Percentiles rank a stretch among this genome's conserved stretches.
phyloP scores from a whole-genome alignment of 1,140 invertebrate genomes.

The Drosophila mojavensis region DNA sequence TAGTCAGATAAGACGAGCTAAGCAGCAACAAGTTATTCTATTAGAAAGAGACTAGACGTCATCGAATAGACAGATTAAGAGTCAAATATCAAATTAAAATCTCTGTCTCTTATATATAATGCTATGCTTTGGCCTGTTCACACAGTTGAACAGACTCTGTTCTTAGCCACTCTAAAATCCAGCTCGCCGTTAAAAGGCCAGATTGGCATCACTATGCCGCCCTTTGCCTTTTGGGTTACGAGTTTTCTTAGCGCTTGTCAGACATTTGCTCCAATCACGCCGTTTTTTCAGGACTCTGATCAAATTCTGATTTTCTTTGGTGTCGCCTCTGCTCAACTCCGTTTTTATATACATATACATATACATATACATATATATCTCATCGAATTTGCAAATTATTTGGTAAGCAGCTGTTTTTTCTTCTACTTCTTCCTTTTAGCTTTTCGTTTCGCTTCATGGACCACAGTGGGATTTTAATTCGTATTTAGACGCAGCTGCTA shows the following conservation, averaged over 20 bases:
- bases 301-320: constrained; percentile 4
- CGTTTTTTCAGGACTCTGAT: constrained; percentile 11
- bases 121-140: no score
- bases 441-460: constrained; percentile 10
- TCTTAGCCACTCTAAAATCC: background rate
- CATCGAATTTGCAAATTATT: constrained; percentile 70
- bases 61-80: no score
- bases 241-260: constrained; percentile 8
- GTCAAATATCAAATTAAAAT: no score
- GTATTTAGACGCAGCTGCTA: constrained; percentile 63
- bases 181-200: constrained; percentile 4
- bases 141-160: background rate
- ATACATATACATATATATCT: constrained; percentile 45
- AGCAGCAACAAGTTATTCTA: no score
- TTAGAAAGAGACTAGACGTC: no score
- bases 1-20: no score
- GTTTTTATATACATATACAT: constrained; percentile 40
- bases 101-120: no score
- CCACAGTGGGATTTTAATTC: constrained; percentile 64
- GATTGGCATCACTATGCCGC: constrained; percentile 13
- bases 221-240: constrained; percentile 6
- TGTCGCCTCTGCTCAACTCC: constrained; percentile 1
- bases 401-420: constrained; percentile 33
- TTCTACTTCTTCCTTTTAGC: constrained; percentile 20
- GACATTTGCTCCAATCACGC: constrained; percentile 13